These are phyloP conservation scores for Dysidea cf. avara DNA, from an alignment of 37 sponge, comb jelly and placozoan genomes.

Conservation along the genomic window DNA sequence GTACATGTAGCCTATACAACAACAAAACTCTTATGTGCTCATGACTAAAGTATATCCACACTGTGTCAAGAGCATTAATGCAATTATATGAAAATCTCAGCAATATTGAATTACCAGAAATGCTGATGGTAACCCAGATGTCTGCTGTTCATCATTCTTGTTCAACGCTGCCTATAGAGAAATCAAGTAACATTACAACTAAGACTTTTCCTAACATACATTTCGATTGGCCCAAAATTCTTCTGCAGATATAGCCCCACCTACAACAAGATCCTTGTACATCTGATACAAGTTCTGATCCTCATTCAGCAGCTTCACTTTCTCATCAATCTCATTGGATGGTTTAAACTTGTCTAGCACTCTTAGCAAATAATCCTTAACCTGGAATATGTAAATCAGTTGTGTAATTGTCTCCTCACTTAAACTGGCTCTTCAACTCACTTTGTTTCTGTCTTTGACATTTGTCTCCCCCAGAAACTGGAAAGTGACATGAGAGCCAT, in stretches of 20 bases:
- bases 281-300: conserved; percentile 65
- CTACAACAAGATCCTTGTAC: conserved; percentile 82
- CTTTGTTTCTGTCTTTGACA: conserved; percentile 39
- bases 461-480: conserved; percentile 69
- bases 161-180: background rate
- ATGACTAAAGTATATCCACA: too few relatives aligned
- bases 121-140: conserved; percentile 70
- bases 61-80: too few relatives aligned
- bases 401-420: background rate
- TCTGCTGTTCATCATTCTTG: conserved; percentile 26
- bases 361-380: conserved; percentile 46
- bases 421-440: background rate
- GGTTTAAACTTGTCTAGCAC: conserved; percentile 37
- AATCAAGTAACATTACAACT: background rate
- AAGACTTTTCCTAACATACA: conserved; percentile 2
- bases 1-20: too few relatives aligned
- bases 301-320: conserved; percentile 53
- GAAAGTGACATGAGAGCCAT: conserved; percentile 43
- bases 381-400: background rate
- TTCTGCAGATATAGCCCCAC: conserved; percentile 73
- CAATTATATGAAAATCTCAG: too few relatives aligned
- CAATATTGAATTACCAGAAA: conserved; percentile 79
- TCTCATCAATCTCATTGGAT: conserved; percentile 67
- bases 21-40: too few relatives aligned
- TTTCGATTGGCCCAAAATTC: conserved; percentile 85